phyloP scores from a whole-genome alignment of 2,797 vertebrate species.

The Furcifer pardalis region DNA sequence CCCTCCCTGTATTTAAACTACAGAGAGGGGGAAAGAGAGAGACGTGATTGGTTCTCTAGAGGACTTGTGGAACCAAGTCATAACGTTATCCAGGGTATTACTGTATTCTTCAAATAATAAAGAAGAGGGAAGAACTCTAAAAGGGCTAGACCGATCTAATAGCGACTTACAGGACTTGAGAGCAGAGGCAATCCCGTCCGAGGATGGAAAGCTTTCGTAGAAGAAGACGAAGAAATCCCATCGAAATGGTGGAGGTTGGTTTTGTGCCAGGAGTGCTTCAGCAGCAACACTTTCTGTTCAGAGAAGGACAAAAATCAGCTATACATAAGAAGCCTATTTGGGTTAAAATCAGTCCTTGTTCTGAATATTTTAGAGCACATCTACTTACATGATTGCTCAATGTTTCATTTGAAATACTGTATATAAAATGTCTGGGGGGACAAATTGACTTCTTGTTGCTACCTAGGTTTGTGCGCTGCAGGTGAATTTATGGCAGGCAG shows the following conservation, averaged over 20 bases:
- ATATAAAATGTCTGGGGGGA: not conserved
- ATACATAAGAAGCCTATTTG: not conserved
- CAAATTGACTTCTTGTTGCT: not conserved
- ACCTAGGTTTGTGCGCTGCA: not conserved
- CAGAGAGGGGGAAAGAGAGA: too few species aligned
- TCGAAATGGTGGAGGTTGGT: conserved; percentile 91
- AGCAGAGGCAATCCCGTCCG: conserved; percentile 96
- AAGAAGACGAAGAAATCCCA: conserved; percentile 86
- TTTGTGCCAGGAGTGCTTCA: conserved; percentile 89
- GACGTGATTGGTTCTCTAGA: too few species aligned
- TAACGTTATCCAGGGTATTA: too few species aligned
- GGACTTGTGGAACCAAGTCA: not conserved
- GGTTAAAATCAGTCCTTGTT: rapidly evolving
- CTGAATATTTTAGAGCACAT: not conserved
- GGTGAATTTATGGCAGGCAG: too few species aligned
- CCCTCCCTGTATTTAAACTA: too few species aligned
- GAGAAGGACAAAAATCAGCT: conserved; percentile 51
- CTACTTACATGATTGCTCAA: too few species aligned
- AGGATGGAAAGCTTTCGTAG: conserved; percentile 95
- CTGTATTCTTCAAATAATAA: not conserved
- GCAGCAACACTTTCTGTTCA: conserved; percentile 79
- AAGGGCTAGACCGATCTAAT: not conserved
- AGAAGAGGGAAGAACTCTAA: not conserved
- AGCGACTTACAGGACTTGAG: conserved; percentile 92
- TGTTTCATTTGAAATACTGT: not conserved